Percentiles rank a stretch among this genome's conserved stretches.
These are phyloP conservation scores for Aphelenchoides fujianensis DNA, from an alignment of 1,140 invertebrate genomes.

Conservation along the genomic window DNA sequence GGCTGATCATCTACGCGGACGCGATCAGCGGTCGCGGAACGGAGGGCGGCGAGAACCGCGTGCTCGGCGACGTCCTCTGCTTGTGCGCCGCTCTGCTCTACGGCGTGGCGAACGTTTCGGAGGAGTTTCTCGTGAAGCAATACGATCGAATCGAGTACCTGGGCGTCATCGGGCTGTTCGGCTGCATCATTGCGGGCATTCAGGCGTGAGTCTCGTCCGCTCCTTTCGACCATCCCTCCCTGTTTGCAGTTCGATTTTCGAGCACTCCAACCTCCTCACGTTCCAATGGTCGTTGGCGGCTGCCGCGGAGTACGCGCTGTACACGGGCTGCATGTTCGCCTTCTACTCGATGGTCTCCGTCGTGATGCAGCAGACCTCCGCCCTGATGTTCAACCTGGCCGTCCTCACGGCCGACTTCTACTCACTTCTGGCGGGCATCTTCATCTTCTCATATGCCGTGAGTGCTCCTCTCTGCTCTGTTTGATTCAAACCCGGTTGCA, in stretches of 20 bases:
- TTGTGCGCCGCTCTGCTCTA: conserved; percentile 77
- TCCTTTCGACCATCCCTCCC: too few species aligned
- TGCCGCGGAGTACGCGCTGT: conserved; percentile 67
- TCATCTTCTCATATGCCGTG: conserved; percentile 79
- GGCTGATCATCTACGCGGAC: conserved; percentile 78
- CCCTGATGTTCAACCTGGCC: conserved; percentile 77
- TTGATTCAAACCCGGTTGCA: conserved; percentile 40
- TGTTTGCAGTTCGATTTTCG: conserved; percentile 67
- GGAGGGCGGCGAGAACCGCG: conserved; percentile 70
- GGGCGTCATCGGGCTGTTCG: conserved; percentile 79
- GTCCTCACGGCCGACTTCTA: conserved; percentile 81
- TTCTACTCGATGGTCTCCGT: conserved; percentile 76
- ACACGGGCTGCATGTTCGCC: conserved; percentile 71
- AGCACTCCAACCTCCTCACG: conserved; percentile 65
- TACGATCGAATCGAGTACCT: conserved; percentile 78
- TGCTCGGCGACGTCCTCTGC: conserved; percentile 79
- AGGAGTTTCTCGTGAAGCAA: conserved; percentile 78
- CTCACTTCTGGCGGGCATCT: conserved; percentile 75
- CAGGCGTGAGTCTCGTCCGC: conserved; percentile 74
- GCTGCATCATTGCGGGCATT: conserved; percentile 74
- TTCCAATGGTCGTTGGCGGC: conserved; percentile 68
- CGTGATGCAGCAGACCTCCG: conserved; percentile 75
- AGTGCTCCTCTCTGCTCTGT: conserved; percentile 31
- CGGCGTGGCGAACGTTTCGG: conserved; percentile 76
- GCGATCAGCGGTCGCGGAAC: conserved; percentile 68